Evolutionary conservation across 2,797 vertebrate species (phyloP), one percentile per base, ranked within the genome.

Genomic region (Sarcoramphus papa): DNA sequence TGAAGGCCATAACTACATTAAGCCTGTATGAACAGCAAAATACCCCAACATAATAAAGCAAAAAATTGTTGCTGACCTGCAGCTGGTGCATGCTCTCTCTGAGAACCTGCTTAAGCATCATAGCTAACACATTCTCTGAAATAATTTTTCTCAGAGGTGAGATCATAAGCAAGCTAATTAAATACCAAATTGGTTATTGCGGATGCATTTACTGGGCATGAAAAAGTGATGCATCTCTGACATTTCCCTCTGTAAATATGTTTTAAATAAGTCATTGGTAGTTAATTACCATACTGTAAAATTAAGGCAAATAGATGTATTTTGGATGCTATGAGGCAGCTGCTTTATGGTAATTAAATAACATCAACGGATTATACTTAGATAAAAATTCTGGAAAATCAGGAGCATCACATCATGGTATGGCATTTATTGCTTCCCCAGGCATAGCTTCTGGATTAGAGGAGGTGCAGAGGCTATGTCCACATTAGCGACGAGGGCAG

Each of bases 141-240:
- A 85, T 70, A 60, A 47, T 74, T 95, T 89, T 91, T 83, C 89
- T 96, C 90, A 90, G 60, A 91, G 94, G 93, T 95, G 81, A 95
- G 88, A 74, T 95, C 59, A 51, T 90, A 85, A 92, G 75, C 9
- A 12, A 93, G 75, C 78, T 95, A 89, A 97, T 95, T 95, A 95
- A 95, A 95, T 78, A 85, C 9, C 25, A 86, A 90, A 85, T 95
- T 91, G 75, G 60, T 95, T 95, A 83, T 75, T 73, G 50, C 3
- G 4, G 51, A 13, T 75, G 57, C 73, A 56, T 92, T 95, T 95
- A 89, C 65, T 81, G 72, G 87, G 86, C 64, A 81, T 80, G 75
- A 83, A 92, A 77, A 86, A 54, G 72, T 59, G 83, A 93, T 59
- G 50, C 23, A 63, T 80, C 64, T 72, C 88, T 93, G 94, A 70